Evolutionary conservation across 2,113 vertebrate genomes (phyloP).

Genomic region (Typhlomys cinereus): DNA sequence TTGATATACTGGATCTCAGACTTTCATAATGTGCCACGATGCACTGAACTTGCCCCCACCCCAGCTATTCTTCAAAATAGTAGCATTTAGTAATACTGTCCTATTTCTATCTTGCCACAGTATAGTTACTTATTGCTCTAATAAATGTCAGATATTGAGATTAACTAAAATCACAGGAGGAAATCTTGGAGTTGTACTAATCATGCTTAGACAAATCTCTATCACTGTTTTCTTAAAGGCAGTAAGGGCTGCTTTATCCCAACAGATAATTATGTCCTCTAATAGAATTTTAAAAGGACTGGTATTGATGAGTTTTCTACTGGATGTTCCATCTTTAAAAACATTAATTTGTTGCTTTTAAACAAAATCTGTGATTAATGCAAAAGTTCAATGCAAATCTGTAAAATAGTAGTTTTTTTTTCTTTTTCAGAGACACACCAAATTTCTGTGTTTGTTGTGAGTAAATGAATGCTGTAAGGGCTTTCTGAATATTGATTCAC

Average conservation of each 20-base stretch:
- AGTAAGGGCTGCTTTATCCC: background rate
- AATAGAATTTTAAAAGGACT: slow-evolving; percentile 35
- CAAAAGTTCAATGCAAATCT: slow-evolving; percentile 43
- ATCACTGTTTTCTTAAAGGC: slow-evolving; percentile 24
- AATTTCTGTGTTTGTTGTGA: slow-evolving; percentile 42
- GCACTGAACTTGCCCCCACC: background rate
- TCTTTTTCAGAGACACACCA: slow-evolving; percentile 18
- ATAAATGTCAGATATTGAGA: background rate
- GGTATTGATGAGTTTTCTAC: slow-evolving; percentile 10
- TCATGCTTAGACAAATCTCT: slow-evolving; percentile 21
- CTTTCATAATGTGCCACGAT: background rate
- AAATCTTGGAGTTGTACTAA: slow-evolving; percentile 19
- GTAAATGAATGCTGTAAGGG: background rate
- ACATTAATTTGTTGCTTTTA: background rate
- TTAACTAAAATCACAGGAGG: background rate
- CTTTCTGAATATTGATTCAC: background rate
- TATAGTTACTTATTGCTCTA: background rate
- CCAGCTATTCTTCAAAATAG: slow-evolving; percentile 17
- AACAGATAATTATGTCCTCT: slow-evolving; percentile 20
- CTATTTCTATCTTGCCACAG: slow-evolving; percentile 7
- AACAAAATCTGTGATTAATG: slow-evolving; percentile 8
- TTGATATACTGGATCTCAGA: slow-evolving; percentile 2
- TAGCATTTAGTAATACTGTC: background rate
- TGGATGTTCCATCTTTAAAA: slow-evolving; percentile 14
- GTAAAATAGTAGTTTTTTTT: slow-evolving; percentile 31